Percentiles rank a stretch among this genome's conserved stretches.
phyloP scores from a whole-genome alignment of 2,797 vertebrate genomes.

The Perodicticus potto region DNA sequence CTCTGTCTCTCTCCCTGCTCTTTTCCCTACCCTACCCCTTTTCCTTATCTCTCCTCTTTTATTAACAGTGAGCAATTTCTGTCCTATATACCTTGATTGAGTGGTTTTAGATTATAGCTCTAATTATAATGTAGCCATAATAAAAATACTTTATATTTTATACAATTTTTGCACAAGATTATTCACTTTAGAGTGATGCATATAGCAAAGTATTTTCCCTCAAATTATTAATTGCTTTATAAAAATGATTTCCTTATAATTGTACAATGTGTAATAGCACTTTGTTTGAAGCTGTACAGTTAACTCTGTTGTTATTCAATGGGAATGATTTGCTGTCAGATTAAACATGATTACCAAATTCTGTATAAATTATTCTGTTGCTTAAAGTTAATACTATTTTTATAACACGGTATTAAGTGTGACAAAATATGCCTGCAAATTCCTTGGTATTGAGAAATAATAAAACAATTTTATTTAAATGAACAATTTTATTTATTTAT shows the following conservation, averaged over 20 bases:
- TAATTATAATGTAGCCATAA: neutral
- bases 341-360: neutral
- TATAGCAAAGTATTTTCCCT: neutral
- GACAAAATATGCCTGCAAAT: neutral
- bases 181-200: neutral
- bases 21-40: fast-evolving
- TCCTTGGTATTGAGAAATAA: neutral
- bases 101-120: neutral
- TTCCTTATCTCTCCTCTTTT: neutral
- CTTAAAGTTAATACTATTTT: neutral
- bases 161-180: neutral
- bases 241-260: neutral
- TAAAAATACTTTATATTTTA: neutral
- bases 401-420: neutral
- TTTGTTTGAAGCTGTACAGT: neutral
- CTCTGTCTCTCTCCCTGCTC: too few species aligned
- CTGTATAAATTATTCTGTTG: neutral
- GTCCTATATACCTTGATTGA: neutral
- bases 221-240: neutral
- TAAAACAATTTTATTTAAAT: neutral
- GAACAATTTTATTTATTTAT: neutral
- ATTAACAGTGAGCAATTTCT: neutral
- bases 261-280: neutral
- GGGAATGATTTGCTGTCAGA: neutral
- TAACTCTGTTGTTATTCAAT: neutral